Evolutionary conservation across 2,797 vertebrate genomes (phyloP).

Genomic region (Halcyon smyrnensis): DNA sequence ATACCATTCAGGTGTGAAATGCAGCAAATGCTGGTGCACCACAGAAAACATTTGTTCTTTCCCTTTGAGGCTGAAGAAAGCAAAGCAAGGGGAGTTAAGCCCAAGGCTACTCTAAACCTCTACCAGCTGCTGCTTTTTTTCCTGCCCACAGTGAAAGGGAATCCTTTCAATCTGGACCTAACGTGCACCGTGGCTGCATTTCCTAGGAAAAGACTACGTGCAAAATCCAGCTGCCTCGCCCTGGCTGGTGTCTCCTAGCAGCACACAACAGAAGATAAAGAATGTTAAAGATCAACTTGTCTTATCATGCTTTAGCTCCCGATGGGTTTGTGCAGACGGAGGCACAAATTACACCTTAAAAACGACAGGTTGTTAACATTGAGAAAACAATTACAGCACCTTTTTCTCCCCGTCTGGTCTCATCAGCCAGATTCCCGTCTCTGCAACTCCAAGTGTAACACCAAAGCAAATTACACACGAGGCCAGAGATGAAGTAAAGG

Average conservation of each 20-base stretch:
- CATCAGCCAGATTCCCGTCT: neutral
- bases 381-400: neutral
- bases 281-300: slow-evolving; percentile 50
- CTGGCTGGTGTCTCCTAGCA: slow-evolving; percentile 44
- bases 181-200: neutral
- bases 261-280: slow-evolving; percentile 36
- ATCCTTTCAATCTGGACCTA: neutral
- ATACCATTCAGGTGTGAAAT: neutral
- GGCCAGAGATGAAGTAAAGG: neutral
- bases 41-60: neutral
- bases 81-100: neutral
- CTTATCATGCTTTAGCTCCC: slow-evolving; percentile 43
- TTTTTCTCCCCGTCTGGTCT: neutral
- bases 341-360: slow-evolving; percentile 24
- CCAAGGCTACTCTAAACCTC: neutral
- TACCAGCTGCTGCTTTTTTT: neutral
- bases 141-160: neutral
- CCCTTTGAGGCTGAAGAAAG: neutral
- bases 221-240: neutral
- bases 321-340: slow-evolving; percentile 11
- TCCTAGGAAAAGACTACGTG: neutral
- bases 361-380: neutral
- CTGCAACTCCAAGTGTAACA: neutral
- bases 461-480: neutral
- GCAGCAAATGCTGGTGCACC: neutral